Evolutionary conservation across 2,888 invertebrate species (phyloP).

Genomic region (Chymomyza procnemis): DNA sequence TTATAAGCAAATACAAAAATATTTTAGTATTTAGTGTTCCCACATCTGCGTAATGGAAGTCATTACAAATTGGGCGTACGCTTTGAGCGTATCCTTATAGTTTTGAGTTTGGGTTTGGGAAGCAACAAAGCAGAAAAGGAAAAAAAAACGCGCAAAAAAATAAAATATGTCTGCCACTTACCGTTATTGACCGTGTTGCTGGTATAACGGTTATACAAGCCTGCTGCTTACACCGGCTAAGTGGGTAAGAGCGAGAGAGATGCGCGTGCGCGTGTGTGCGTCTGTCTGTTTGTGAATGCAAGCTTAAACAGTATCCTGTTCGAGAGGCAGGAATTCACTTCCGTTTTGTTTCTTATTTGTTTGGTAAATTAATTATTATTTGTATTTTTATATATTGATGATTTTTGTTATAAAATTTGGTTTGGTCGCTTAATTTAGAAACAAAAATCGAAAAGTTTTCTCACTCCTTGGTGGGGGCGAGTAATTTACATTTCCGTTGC

Average conservation of each 20-base stretch:
- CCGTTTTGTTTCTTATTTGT: slow-evolving; percentile 47
- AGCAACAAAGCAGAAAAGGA: too few relatives aligned
- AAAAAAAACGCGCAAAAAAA: too few relatives aligned
- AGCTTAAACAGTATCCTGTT: slow-evolving; percentile 56
- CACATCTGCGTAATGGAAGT: too few relatives aligned
- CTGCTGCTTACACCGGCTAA: slow-evolving; percentile 28
- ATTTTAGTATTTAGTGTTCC: neutral
- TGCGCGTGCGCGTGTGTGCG: slow-evolving; percentile 2
- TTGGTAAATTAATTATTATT: slow-evolving; percentile 24
- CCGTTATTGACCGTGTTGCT: slow-evolving; percentile 13
- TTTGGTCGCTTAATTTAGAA: neutral
- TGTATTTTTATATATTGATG: slow-evolving; percentile 21
- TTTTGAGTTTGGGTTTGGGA: too few relatives aligned
- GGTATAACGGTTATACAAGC: neutral
- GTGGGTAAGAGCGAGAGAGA: slow-evolving; percentile 25
- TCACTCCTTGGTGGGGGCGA: slow-evolving; percentile 69
- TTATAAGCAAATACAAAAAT: too few relatives aligned
- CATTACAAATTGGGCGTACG: too few relatives aligned
- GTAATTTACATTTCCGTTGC: slow-evolving; percentile 76
- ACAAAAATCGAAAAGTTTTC: neutral
- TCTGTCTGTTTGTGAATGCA: slow-evolving; percentile 17
- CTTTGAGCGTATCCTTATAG: slow-evolving; percentile 18
- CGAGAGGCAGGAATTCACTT: slow-evolving; percentile 47
- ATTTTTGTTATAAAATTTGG: slow-evolving; percentile 10
- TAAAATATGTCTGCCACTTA: slow-evolving; percentile 15